A percentile compares a stretch with the other conserved stretches of the same genome.
Evolutionary conservation across 2,888 invertebrate species (phyloP).

Genomic region (Schizaphis graminum): DNA sequence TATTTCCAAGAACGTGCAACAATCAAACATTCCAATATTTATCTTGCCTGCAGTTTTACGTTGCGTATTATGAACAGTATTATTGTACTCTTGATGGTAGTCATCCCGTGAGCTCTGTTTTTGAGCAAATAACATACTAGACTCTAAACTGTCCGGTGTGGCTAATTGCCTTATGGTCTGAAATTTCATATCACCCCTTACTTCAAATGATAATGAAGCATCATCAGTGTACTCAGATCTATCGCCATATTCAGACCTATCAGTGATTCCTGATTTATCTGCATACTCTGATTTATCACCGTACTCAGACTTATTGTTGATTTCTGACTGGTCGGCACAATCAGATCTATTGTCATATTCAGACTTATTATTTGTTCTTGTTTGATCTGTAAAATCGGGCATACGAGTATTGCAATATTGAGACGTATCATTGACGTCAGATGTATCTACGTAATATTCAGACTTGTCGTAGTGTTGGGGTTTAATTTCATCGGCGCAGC

Average conservation of each 20-base stretch:
- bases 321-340: background rate
- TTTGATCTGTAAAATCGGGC: background rate
- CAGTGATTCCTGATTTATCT: conserved; percentile 16
- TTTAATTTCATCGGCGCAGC: background rate
- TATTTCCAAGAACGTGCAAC: conserved; percentile 7
- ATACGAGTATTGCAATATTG: background rate
- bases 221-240: conserved; percentile 32
- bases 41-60: conserved; percentile 39
- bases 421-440: background rate
- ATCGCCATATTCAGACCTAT: conserved; percentile 35
- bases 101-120: conserved; percentile 32
- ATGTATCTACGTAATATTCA: conserved; percentile 4
- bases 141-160: conserved; percentile 58
- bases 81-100: background rate
- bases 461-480: background rate
- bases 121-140: conserved; percentile 58
- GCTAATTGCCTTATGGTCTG: conserved; percentile 61
- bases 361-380: background rate
- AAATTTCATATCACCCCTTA: conserved; percentile 27
- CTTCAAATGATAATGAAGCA: conserved; percentile 4
- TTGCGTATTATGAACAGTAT: background rate
- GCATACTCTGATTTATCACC: background rate
- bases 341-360: conserved; percentile 34
- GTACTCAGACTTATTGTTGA: conserved; percentile 12
- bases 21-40: background rate